phyloP scores from a whole-genome alignment of 2,888 invertebrate genomes.

The Hipparchia semele region DNA sequence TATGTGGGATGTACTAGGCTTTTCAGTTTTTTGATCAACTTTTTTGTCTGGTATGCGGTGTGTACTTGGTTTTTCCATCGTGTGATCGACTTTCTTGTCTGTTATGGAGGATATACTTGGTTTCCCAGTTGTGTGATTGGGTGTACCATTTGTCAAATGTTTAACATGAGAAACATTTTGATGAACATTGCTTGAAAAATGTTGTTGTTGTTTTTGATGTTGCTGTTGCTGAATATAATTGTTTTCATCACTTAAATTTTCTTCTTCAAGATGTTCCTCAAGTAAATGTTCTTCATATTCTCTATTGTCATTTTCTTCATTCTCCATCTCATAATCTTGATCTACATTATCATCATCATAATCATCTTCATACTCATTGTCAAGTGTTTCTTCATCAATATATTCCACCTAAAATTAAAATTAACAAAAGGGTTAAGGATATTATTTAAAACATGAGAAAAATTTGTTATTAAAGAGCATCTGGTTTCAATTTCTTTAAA shows the following conservation, averaged over 20 bases:
- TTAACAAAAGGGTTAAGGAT: not conserved
- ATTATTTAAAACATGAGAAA: not conserved
- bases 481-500: no score
- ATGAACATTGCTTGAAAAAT: not conserved
- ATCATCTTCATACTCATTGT: conserved; percentile 66
- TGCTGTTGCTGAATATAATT: not conserved
- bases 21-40: not conserved
- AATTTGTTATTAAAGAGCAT: no score
- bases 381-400: conserved; percentile 72
- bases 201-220: not conserved
- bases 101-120: not conserved
- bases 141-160: conserved; percentile 37
- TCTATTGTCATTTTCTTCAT: conserved; percentile 44
- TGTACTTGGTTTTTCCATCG: not conserved
- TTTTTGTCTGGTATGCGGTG: conserved; percentile 2
- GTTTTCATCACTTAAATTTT: conserved; percentile 38
- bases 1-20: not conserved
- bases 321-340: conserved; percentile 53
- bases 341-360: conserved; percentile 38
- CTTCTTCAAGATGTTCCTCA: conserved; percentile 44
- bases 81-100: conserved; percentile 17
- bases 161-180: conserved; percentile 24
- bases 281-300: conserved; percentile 55
- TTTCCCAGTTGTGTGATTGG: conserved; percentile 9
- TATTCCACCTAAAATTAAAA: conserved; percentile 67